A percentile compares a stretch with the other conserved stretches of the same genome.
phyloP scores from a whole-genome alignment of 2,888 invertebrate species.

The Bursaphelenchus okinawaensis region DNA sequence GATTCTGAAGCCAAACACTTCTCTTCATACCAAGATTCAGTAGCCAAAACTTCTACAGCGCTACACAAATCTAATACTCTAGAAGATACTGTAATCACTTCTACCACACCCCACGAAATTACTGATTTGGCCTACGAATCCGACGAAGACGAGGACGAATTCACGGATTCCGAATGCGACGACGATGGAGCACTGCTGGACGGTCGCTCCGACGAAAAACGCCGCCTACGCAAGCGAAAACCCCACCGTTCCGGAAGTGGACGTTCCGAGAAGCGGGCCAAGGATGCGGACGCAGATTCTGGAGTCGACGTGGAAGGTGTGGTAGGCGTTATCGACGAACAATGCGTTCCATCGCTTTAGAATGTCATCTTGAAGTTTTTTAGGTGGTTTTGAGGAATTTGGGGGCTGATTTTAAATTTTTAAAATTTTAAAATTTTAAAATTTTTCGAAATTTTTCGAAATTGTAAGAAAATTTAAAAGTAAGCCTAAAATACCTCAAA shows the following conservation, averaged over 20 bases:
- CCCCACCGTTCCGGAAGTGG: not conserved
- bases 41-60: too few relatives aligned
- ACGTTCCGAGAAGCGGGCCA: constrained; percentile 8
- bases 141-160: constrained; percentile 8
- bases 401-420: too few relatives aligned
- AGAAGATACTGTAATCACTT: not conserved
- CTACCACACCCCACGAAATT: not conserved
- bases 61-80: too few relatives aligned
- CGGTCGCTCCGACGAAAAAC: constrained; percentile 1
- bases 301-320: not conserved
- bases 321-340: not conserved
- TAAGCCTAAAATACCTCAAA: too few relatives aligned
- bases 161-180: constrained; percentile 3
- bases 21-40: too few relatives aligned
- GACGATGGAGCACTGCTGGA: not conserved
- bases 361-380: too few relatives aligned
- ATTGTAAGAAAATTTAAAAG: too few relatives aligned
- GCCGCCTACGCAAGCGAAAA: constrained; percentile 9
- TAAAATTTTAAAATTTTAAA: too few relatives aligned
- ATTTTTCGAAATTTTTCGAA: too few relatives aligned
- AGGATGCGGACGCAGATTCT: not conserved
- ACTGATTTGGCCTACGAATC: not conserved
- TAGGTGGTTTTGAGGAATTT: too few relatives aligned
- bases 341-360: constrained; percentile 3
- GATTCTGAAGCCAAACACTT: too few relatives aligned